phyloP scores from a whole-genome alignment of 2,797 vertebrate genomes.

The Falco concolor region DNA sequence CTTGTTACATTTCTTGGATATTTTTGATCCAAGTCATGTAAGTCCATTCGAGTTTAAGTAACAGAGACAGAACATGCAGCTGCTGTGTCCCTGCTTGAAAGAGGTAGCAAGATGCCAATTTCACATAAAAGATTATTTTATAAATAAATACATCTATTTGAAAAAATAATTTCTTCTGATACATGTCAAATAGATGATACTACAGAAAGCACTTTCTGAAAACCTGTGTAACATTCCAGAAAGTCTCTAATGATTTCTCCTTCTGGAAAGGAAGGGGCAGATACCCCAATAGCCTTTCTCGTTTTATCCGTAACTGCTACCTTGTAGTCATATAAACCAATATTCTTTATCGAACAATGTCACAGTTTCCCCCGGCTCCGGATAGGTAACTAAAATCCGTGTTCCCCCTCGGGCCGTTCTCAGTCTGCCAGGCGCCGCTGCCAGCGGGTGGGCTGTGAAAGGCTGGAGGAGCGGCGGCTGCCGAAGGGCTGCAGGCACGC shows the following conservation, averaged over 20 bases:
- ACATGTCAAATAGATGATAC: neutral
- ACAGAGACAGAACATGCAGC: neutral
- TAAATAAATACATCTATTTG: neutral
- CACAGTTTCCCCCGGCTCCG: neutral
- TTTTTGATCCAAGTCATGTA: neutral
- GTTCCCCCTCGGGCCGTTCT: neutral
- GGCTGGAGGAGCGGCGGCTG: neutral
- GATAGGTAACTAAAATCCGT: accelerated
- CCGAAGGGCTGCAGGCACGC: neutral
- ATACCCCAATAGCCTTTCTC: neutral
- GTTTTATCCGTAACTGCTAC: neutral
- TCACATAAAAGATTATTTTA: neutral
- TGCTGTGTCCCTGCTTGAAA: neutral
- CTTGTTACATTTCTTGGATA: neutral
- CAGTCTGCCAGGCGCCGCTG: neutral
- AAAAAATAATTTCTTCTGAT: neutral
- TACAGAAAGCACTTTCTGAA: neutral
- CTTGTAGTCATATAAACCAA: neutral
- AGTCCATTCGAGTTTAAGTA: neutral
- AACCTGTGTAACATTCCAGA: neutral
- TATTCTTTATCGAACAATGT: neutral
- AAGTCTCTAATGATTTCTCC: neutral
- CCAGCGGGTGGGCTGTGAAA: neutral
- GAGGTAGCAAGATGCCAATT: neutral
- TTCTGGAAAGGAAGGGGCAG: neutral